Conservation (phyloP, 2,113 vertebrate species). For the Zingel zingel region DNA sequence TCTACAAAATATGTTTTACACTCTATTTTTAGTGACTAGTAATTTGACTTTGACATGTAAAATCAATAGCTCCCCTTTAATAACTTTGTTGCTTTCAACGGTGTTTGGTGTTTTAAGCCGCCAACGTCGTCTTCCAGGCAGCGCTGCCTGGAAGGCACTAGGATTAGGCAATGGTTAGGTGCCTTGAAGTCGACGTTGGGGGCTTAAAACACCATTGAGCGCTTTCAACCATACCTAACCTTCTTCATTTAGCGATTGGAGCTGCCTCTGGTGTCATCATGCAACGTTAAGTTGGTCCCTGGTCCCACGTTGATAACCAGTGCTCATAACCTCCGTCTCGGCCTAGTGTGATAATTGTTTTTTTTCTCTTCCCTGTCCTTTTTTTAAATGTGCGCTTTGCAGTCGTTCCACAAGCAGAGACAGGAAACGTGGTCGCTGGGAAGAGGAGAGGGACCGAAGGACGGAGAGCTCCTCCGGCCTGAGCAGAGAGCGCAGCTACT, state of each 20-base stretch:
- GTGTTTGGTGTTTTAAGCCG: too few relatives aligned
- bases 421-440: conserved; percentile 92
- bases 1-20: too few relatives aligned
- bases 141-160: too few relatives aligned
- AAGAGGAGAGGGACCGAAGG: conserved; percentile 88
- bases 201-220: too few relatives aligned
- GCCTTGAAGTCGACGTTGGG: too few relatives aligned
- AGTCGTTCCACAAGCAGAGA: conserved; percentile 91
- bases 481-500: conserved; percentile 70
- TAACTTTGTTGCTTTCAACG: background rate
- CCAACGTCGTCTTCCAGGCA: too few relatives aligned
- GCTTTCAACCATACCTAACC: background rate
- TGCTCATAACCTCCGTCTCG: background rate
- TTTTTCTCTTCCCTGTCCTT: background rate
- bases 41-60: background rate
- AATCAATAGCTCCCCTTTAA: background rate
- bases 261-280: background rate
- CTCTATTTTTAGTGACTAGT: background rate
- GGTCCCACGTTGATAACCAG: background rate
- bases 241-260: background rate
- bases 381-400: background rate
- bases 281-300: background rate
- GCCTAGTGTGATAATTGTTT: background rate
- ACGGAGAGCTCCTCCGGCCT: conserved; percentile 64
- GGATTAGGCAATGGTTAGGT: too few relatives aligned